Percentiles rank a stretch among this genome's conserved stretches.
phyloP scores from a whole-genome alignment of 2,888 invertebrate species.

The Dendrolimus houi region DNA sequence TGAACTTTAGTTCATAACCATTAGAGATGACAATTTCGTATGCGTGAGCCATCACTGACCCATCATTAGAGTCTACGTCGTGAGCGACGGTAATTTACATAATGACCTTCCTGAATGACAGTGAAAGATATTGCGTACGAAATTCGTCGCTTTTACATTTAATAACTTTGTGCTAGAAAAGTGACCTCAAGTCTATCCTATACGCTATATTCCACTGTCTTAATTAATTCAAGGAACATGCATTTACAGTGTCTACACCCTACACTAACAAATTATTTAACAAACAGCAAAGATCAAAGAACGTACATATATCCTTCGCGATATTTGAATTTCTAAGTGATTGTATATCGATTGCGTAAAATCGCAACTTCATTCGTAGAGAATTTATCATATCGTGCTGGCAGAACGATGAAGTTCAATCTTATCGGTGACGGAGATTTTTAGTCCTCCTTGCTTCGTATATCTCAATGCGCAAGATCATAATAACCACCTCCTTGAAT shows the following conservation, averaged over 20 bases:
- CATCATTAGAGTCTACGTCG: conserved; percentile 29
- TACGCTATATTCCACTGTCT: background rate
- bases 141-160: conserved; percentile 28
- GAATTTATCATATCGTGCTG: no score
- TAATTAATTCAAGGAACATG: background rate
- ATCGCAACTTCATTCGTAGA: no score
- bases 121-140: conserved; percentile 32
- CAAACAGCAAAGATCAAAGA: background rate
- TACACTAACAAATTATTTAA: background rate
- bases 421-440: no score
- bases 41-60: conserved; percentile 35
- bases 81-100: conserved; percentile 38
- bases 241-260: background rate
- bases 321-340: background rate
- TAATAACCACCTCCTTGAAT: no score
- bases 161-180: conserved; percentile 6
- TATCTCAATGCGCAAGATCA: no score
- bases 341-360: no score
- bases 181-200: background rate
- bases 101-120: conserved; percentile 41
- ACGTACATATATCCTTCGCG: conserved; percentile 2
- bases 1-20: conserved; percentile 25
- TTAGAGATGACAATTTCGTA: conserved; percentile 36
- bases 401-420: no score
- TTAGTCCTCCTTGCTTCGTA: no score